Base-by-base conservation (phyloP, 2,888 invertebrate genomes). In the Biston betularia region DNA sequence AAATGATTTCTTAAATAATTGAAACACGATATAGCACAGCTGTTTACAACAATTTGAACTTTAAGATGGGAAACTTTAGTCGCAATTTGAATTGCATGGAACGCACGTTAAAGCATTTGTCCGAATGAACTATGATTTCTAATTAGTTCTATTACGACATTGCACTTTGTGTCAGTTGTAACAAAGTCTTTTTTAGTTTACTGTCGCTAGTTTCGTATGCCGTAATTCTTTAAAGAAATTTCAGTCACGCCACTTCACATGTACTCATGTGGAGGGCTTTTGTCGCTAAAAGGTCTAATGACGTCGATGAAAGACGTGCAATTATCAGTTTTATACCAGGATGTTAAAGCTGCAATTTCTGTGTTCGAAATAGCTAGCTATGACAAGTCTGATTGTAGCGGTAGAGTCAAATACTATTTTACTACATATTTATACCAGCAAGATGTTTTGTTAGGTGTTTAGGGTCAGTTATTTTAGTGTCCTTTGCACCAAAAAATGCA, bases 231-330 rank as follows among this genome's bases (percentile, higher is more conserved):
- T 72, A 77, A 83, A 86, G 82, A 84, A 84, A 83, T 83, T 87
- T 85, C 82, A 88, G 88, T 90, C 90, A 89, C 89, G 90, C 89
- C 89, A 90, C 86, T 86, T 77, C 79, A 82, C 81, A 85, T 86
- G 82, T 84, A 84, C 87, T 82, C 83, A 86, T 86, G 81, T 83
- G 76, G 75, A 73, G 74, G 75, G 75, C 75, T 77, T 81, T 81
- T 76, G 77, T 79, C 74, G 77, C 74, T 74, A 81, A 80, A 87
- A 81, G 78, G 82, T 80, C 62, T 58, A 10, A 65, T 66, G 64
- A 65, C 45, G 45, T 11, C 42, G 65, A 69, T 73, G 70, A 71
- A 74, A 72, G 72, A 73, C 72, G 74, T 74, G 68, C 83, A 80
- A 69, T 67, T 79, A 75, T 81, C 71, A 74, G 70, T 80, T 84